These are phyloP conservation scores for Trissolcus brochymenae DNA, from an alignment of 2,888 invertebrate species.

Conservation along the genomic window DNA sequence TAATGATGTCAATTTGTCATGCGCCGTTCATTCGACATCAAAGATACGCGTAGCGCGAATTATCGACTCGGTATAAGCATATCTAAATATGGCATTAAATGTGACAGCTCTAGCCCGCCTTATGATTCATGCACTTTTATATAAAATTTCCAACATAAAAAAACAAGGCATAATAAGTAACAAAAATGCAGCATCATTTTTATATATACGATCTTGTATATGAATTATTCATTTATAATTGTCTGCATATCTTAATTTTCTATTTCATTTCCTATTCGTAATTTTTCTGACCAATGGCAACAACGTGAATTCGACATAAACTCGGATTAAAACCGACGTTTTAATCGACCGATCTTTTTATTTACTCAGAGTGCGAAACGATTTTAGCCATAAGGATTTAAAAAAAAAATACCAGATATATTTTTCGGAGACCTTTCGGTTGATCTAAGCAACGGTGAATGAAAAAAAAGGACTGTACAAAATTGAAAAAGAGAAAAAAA, in stretches of 20 bases:
- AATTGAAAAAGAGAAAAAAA: constrained; percentile 11
- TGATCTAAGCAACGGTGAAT: constrained; percentile 43
- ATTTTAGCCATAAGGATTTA: constrained; percentile 27
- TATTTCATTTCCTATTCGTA: constrained; percentile 23
- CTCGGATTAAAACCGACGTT: constrained; percentile 44
- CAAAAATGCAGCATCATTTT: constrained; percentile 42
- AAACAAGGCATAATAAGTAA: constrained; percentile 3
- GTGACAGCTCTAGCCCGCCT: constrained; percentile 42
- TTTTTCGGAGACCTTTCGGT: constrained; percentile 21
- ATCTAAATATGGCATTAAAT: constrained; percentile 53
- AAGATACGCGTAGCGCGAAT: constrained; percentile 55
- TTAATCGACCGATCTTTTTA: constrained; percentile 20
- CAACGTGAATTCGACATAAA: constrained; percentile 36
- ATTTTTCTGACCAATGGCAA: constrained; percentile 3
- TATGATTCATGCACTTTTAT: constrained; percentile 48
- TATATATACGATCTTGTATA: constrained; percentile 18
- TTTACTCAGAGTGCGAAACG: constrained; percentile 11
- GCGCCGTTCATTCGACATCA: constrained; percentile 55
- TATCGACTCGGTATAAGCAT: constrained; percentile 49
- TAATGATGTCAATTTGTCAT: constrained; percentile 58
- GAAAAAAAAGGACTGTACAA: constrained; percentile 26
- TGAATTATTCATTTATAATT: constrained; percentile 45
- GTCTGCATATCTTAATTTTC: constrained; percentile 25
- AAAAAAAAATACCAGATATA: constrained; percentile 2
- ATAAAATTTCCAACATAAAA: constrained; percentile 47